These are phyloP conservation scores for Helicolenus hilgendorfi DNA, from an alignment of 2,797 vertebrate species.

Conservation along the genomic window DNA sequence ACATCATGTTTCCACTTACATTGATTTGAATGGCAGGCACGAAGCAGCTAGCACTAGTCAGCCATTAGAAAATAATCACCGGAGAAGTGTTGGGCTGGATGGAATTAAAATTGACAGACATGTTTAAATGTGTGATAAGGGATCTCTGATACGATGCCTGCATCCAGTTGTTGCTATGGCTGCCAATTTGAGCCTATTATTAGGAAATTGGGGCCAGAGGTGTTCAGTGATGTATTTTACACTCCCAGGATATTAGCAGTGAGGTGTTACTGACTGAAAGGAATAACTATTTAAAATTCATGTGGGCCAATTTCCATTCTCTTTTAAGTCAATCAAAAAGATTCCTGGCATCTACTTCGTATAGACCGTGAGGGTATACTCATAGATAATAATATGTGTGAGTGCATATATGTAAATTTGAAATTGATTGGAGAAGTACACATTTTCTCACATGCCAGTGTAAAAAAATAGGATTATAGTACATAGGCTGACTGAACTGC, in stretches of 20 bases:
- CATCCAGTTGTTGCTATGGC: conserved; percentile 46
- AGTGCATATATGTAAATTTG: background rate
- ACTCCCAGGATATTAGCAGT: conserved; percentile 6
- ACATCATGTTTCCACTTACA: conserved; percentile 22
- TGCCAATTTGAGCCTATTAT: conserved; percentile 49
- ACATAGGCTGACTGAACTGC: background rate
- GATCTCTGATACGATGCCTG: conserved; percentile 62
- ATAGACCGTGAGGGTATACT: background rate
- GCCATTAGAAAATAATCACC: conserved; percentile 62
- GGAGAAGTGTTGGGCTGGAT: conserved; percentile 32
- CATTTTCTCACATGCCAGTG: background rate
- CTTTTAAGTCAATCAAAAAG: background rate
- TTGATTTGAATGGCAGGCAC: conserved; percentile 56
- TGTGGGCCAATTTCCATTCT: background rate
- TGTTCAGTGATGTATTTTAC: conserved; percentile 33
- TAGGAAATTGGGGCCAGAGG: conserved; percentile 23
- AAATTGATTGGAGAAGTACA: background rate
- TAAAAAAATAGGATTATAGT: background rate
- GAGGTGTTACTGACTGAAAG: conserved; percentile 20
- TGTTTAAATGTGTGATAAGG: conserved; percentile 49
- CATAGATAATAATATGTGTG: background rate
- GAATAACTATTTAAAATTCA: background rate
- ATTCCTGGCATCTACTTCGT: background rate
- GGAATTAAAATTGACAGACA: conserved; percentile 56
- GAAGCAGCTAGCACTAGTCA: conserved; percentile 36